These are phyloP conservation scores for Eumacrocentrus americanus DNA, from an alignment of 2,888 invertebrate species.

Conservation along the genomic window DNA sequence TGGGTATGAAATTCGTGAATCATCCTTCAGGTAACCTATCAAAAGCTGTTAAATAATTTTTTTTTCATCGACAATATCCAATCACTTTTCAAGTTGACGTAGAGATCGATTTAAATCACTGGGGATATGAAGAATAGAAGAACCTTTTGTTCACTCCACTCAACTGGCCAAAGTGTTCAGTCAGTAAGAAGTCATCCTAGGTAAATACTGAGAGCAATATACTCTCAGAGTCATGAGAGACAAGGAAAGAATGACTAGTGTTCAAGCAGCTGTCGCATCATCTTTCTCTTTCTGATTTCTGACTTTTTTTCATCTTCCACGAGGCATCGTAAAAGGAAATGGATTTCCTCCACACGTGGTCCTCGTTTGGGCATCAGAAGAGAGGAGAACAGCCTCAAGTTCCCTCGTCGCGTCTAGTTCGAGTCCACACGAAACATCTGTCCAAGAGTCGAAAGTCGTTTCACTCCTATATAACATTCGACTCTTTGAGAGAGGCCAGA, in stretches of 20 bases:
- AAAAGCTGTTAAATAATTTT: too few relatives aligned
- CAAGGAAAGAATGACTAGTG: neutral
- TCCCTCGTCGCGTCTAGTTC: conserved; percentile 17
- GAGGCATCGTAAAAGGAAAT: conserved; percentile 53
- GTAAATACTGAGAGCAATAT: neutral
- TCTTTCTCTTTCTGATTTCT: conserved; percentile 40
- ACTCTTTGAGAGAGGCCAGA: conserved; percentile 12
- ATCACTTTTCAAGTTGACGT: too few relatives aligned
- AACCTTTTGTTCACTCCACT: neutral
- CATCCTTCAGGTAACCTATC: too few relatives aligned
- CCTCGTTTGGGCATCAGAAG: conserved; percentile 45
- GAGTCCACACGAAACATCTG: conserved; percentile 39
- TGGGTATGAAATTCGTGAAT: neutral
- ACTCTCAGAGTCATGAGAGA: neutral
- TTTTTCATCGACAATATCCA: too few relatives aligned
- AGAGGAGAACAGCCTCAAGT: conserved; percentile 29
- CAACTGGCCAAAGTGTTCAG: neutral
- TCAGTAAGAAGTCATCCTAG: conserved; percentile 7
- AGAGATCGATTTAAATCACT: too few relatives aligned
- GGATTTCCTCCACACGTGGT: conserved; percentile 60
- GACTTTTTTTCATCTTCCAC: conserved; percentile 33
- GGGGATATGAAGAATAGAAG: too few relatives aligned
- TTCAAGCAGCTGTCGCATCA: conserved; percentile 30
- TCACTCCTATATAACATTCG: conserved; percentile 21
- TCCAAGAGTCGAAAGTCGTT: conserved; percentile 32